These are phyloP conservation scores for Barnardius zonarius DNA, from an alignment of 2,113 vertebrate species.

Conservation along the genomic window DNA sequence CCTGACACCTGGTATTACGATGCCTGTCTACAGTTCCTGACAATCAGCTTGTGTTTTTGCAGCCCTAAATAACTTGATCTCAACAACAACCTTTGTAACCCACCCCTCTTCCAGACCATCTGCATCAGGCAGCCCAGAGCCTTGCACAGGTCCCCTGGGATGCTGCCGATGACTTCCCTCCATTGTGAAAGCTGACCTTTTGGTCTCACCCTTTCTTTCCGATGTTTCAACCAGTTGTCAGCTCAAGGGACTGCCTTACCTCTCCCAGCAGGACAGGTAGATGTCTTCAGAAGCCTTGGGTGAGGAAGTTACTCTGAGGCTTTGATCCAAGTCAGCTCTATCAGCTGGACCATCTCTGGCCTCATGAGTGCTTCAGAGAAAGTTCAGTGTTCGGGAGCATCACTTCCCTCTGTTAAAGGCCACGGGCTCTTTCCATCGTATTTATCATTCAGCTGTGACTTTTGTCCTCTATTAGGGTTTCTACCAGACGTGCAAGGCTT, in stretches of 20 bases:
- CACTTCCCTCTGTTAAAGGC: background rate
- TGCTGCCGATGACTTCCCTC: fast-evolving
- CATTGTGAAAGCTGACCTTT: background rate
- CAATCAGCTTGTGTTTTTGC: background rate
- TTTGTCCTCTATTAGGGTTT: background rate
- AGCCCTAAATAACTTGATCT: background rate
- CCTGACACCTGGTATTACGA: background rate
- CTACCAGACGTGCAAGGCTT: background rate
- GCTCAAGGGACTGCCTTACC: background rate
- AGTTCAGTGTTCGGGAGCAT: background rate
- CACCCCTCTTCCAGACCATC: background rate
- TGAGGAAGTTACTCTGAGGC: background rate
- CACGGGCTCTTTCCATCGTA: background rate
- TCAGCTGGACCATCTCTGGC: background rate
- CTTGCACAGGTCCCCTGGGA: background rate
- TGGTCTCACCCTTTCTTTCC: background rate
- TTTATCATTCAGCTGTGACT: background rate
- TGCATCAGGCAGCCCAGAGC: background rate
- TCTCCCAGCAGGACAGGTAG: background rate
- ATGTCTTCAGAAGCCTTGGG: background rate
- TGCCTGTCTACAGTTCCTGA: background rate
- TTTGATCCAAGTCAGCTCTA: background rate
- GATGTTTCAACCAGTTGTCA: background rate
- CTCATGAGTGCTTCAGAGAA: background rate
- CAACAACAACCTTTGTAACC: background rate